phyloP scores from a whole-genome alignment of 2,797 vertebrate genomes.

The Peromyscus nudipes region DNA sequence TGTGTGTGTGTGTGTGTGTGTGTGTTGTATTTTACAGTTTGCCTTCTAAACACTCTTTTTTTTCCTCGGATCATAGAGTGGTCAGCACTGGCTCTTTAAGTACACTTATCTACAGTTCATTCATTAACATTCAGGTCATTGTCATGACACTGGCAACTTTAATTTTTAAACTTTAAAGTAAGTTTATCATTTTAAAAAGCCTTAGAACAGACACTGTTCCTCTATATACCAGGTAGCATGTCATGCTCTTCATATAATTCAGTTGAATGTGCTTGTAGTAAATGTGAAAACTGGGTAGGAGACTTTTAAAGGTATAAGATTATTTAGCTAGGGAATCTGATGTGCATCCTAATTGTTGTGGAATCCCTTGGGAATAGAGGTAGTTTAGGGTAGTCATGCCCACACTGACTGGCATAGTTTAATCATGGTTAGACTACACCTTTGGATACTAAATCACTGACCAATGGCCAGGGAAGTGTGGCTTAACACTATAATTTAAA shows the following conservation, averaged over 20 bases:
- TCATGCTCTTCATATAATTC: conserved; percentile 60
- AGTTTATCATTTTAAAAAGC: conserved; percentile 47
- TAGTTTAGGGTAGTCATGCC: neutral
- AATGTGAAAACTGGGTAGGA: conserved; percentile 46
- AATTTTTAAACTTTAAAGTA: conserved; percentile 57
- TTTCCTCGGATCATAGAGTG: conserved; percentile 30
- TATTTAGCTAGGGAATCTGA: neutral
- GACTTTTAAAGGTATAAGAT: neutral
- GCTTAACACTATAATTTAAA: conserved; percentile 31
- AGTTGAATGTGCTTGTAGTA: conserved; percentile 53
- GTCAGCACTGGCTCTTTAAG: conserved; percentile 52
- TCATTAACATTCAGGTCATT: conserved; percentile 43
- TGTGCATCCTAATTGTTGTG: neutral
- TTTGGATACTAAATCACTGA: neutral
- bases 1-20: neutral
- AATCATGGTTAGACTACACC: neutral
- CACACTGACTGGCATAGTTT: neutral
- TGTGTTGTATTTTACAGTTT: conserved; percentile 16
- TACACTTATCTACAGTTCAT: neutral
- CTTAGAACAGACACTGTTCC: conserved; percentile 44
- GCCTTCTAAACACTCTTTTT: neutral
- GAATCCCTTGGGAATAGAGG: neutral
- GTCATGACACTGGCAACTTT: neutral
- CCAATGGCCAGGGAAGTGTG: neutral
- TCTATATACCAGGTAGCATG: conserved; percentile 34